phyloP scores from a whole-genome alignment of 2,888 invertebrate genomes.

The Leucoma salicis region DNA sequence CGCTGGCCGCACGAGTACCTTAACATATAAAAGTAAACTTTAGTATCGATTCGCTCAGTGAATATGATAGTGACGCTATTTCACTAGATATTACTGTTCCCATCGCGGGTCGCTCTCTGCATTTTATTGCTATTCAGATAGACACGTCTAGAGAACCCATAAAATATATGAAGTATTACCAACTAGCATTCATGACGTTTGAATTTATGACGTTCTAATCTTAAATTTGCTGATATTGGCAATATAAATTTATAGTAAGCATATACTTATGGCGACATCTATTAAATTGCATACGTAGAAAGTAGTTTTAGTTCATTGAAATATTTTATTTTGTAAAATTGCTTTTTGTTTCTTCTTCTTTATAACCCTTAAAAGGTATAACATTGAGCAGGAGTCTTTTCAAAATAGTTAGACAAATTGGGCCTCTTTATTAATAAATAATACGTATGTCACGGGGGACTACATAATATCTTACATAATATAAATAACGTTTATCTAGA shows the following conservation, averaged over 20 bases:
- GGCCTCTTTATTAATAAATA: no score
- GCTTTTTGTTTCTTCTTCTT: no score
- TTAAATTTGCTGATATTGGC: constrained; percentile 35
- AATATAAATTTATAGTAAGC: constrained; percentile 23
- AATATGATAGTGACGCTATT: constrained; percentile 39
- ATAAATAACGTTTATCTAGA: no score
- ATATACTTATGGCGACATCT: constrained; percentile 5
- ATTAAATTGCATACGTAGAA: neutral
- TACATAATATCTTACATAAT: no score
- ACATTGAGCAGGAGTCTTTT: no score
- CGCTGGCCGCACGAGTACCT: no score
- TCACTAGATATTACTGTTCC: constrained; percentile 41
- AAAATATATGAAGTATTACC: constrained; percentile 43
- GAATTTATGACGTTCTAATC: constrained; percentile 36
- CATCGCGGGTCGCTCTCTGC: constrained; percentile 34
- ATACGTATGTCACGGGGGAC: no score
- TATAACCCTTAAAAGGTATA: no score
- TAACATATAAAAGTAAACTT: constrained; percentile 37
- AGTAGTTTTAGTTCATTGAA: neutral
- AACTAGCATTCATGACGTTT: constrained; percentile 35
- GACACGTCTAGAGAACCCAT: constrained; percentile 39
- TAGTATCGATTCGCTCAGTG: constrained; percentile 27
- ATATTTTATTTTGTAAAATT: no score
- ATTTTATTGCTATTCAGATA: constrained; percentile 49
- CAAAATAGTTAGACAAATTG: no score